These are phyloP conservation scores for Rhysida immarginata DNA, from an alignment of 1,140 invertebrate genomes.

Conservation along the genomic window DNA sequence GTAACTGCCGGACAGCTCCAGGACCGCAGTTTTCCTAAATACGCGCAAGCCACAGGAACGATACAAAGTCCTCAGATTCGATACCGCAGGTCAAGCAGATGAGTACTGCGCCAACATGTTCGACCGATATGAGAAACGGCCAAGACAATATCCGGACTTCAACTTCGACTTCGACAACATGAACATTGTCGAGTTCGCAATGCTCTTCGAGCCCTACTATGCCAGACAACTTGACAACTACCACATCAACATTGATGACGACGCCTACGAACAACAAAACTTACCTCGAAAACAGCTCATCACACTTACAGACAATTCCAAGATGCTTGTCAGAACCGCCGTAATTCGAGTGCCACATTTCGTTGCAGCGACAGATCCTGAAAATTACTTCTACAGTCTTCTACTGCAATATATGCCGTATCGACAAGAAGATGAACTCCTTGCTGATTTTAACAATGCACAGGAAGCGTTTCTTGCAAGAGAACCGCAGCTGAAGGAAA, in stretches of 20 bases:
- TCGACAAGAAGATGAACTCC: constrained; percentile 10
- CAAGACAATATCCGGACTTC: not conserved
- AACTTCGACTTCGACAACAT: not conserved
- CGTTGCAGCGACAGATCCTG: not conserved
- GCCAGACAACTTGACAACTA: not conserved
- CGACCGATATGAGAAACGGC: constrained; percentile 12
- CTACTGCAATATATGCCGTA: constrained; percentile 13
- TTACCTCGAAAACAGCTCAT: not conserved
- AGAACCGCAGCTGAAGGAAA: constrained; percentile 4
- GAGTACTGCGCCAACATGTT: constrained; percentile 6
- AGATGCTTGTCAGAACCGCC: constrained; percentile 2
- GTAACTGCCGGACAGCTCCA: constrained; percentile 1
- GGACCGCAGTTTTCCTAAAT: constrained; percentile 10
- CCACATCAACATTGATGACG: not conserved
- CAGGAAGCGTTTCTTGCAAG: constrained; percentile 11
- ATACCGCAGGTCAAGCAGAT: constrained; percentile 2
- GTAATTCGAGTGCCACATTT: constrained; percentile 2
- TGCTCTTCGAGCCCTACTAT: constrained; percentile 12
- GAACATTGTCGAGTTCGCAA: constrained; percentile 9
- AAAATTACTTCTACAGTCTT: constrained; percentile 14
- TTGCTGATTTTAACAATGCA: constrained; percentile 10
- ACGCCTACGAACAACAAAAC: not conserved
- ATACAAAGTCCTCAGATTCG: constrained; percentile 10
- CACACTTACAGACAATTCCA: not conserved
- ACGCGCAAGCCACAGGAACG: constrained; percentile 12